Evolutionary conservation across 1,140 invertebrate genomes (phyloP), one percentile per base, ranked within the genome.

Genomic region (Globodera ellingtonae): DNA sequence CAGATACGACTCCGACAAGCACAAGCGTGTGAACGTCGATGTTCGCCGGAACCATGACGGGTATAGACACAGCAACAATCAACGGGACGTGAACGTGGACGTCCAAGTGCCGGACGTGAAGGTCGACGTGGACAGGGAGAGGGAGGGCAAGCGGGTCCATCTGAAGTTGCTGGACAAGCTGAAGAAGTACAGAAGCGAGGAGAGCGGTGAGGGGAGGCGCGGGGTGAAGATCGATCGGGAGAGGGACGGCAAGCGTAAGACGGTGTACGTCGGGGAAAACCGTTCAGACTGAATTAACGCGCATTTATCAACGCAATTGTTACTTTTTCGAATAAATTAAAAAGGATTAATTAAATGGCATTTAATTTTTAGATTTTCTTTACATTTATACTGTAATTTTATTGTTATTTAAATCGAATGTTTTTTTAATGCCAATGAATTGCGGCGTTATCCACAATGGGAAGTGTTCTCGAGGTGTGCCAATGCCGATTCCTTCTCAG

Each of bases 381-480:
- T 7, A 52, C 50, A 52, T 52, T 52, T 13, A 52, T 52, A 6
- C 35, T 35, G 35, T 35, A 35, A 35, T 35, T 52, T 52, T 52
- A 52, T 9, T 52, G 7, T 52, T 9, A 52, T 52, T 52, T 9
- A 52, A 52, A 52, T 13, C 7, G 7, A 52, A 52, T 9, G 10
- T 52, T 52, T 52, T 52, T 52, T 52, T 52, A 7, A 7, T 9
- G 10, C 50, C 3, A 52, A 52, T 13, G 10, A 52, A 52, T 52
- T 13, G 50, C 50, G 10, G 7, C 50, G 8, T 75, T 35, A 77
- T 67, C 72, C 72, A 24, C 80, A 81, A 79, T 81, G 79, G n/a
- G 80, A 81, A 44, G 50, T 81, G 52, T 50, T 78, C 52, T 81
- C 80, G 5, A 81, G 70, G 56, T 48, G 72, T 13, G 70, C 21